Percentiles rank a stretch among this genome's conserved stretches.
Conservation (phyloP, 1,140 invertebrate genomes). For the Sycophila sp. region DNA sequence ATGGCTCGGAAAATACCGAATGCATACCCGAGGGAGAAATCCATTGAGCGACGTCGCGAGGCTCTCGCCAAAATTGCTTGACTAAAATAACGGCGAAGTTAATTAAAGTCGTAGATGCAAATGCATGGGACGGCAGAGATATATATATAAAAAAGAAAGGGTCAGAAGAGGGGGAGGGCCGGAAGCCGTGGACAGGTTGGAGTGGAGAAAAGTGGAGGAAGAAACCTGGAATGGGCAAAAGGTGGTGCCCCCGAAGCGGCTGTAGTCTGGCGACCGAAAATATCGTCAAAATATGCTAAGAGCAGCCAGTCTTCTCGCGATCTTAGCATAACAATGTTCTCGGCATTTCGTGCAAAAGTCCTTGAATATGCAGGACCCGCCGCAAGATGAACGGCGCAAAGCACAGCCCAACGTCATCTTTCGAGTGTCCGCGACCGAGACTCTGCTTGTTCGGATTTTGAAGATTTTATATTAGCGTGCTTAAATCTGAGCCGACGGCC, state of each 20-base stretch:
- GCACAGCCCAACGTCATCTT: too few relatives aligned
- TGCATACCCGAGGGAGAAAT: not conserved
- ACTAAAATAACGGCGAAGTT: not conserved
- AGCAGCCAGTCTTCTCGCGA: conserved; percentile 34
- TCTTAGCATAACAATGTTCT: conserved; percentile 44
- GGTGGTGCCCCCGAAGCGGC: not conserved
- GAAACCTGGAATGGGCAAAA: not conserved
- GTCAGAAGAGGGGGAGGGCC: not conserved
- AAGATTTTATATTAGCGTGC: too few relatives aligned
- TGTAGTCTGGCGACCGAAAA: conserved; percentile 25
- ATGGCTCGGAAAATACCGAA: not conserved
- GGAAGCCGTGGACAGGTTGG: not conserved
- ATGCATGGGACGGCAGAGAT: too few relatives aligned
- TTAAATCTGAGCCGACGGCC: too few relatives aligned
- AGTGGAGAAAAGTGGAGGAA: not conserved
- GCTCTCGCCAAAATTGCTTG: not conserved
- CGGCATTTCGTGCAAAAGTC: conserved; percentile 32
- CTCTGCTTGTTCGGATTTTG: too few relatives aligned
- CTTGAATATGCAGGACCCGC: conserved; percentile 38
- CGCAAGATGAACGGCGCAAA: conserved; percentile 19
- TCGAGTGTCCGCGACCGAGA: too few relatives aligned
- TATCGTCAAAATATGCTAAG: conserved; percentile 45
- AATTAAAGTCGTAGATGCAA: conserved; percentile 30
- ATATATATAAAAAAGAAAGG: conserved; percentile 28
- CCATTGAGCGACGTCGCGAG: not conserved